phyloP scores from a whole-genome alignment of 2,797 vertebrate genomes.

The Syndactyla subalaris region DNA sequence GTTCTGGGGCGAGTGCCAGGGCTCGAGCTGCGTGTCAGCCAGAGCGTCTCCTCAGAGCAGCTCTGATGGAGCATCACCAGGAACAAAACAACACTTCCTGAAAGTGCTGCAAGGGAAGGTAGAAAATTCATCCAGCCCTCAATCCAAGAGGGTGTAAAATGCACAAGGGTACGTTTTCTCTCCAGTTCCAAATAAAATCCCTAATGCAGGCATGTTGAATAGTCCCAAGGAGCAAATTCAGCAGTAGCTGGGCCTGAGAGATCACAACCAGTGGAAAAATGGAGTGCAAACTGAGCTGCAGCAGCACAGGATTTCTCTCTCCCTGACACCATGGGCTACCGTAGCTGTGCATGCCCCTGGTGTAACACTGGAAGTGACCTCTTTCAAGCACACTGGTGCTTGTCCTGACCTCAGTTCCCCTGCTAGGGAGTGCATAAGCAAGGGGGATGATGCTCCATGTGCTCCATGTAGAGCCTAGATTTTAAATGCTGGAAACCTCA shows the following conservation, averaged over 20 bases:
- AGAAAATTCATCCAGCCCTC: background rate
- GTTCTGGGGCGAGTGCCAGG: background rate
- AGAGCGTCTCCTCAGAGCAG: background rate
- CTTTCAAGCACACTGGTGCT: background rate
- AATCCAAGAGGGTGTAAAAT: background rate
- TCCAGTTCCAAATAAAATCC: background rate
- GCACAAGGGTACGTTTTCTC: background rate
- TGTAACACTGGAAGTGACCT: background rate
- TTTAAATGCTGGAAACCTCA: background rate
- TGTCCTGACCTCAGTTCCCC: background rate
- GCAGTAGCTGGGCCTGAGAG: background rate
- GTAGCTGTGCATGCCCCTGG: background rate
- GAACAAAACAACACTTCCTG: constrained; percentile 13
- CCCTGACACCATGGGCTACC: background rate
- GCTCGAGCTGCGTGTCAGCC: background rate
- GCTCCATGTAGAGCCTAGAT: accelerated
- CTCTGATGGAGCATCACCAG: constrained; percentile 5
- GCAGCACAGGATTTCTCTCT: background rate
- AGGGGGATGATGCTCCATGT: background rate
- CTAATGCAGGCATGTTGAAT: background rate
- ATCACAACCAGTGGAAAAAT: background rate
- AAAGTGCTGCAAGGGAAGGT: background rate
- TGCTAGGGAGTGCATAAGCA: background rate
- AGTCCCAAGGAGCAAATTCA: background rate
- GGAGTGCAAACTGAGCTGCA: background rate